phyloP scores from a whole-genome alignment of 2,888 invertebrate genomes.

The Cephus runcator region DNA sequence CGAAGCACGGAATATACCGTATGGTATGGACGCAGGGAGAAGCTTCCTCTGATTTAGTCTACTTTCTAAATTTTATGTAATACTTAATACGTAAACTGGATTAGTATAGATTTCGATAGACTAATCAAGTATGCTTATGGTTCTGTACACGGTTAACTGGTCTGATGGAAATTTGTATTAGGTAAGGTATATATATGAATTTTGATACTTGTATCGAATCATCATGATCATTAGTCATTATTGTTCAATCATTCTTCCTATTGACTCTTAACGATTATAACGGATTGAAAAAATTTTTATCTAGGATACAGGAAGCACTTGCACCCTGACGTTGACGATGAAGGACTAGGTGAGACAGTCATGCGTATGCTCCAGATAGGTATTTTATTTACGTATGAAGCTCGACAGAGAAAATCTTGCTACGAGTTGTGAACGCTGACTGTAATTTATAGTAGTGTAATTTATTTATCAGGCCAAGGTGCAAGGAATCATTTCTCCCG shows the following conservation, averaged over 20 bases:
- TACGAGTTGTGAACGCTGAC: neutral
- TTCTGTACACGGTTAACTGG: neutral
- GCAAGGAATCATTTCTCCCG: neutral
- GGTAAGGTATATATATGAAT: neutral
- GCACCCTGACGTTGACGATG: neutral
- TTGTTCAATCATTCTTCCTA: neutral
- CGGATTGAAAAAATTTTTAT: neutral
- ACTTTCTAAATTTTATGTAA: conserved; percentile 49
- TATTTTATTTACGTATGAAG: neutral
- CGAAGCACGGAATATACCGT: neutral
- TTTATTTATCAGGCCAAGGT: neutral
- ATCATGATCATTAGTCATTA: neutral
- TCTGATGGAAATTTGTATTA: neutral
- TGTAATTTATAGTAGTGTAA: neutral
- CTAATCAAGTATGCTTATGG: neutral
- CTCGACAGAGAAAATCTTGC: neutral
- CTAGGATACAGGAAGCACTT: neutral
- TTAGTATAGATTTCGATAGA: neutral
- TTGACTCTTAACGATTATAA: neutral
- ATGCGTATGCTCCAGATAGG: neutral
- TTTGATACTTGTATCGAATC: neutral
- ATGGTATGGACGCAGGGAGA: conserved; percentile 14
- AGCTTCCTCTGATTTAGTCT: conserved; percentile 34
- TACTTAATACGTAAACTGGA: neutral
- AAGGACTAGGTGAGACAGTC: neutral